Percentiles rank a stretch among this genome's conserved stretches.
These are phyloP conservation scores for Zoanthus gigantus DNA, from an alignment of 92 coral and sea anemone species.

Conservation along the genomic window DNA sequence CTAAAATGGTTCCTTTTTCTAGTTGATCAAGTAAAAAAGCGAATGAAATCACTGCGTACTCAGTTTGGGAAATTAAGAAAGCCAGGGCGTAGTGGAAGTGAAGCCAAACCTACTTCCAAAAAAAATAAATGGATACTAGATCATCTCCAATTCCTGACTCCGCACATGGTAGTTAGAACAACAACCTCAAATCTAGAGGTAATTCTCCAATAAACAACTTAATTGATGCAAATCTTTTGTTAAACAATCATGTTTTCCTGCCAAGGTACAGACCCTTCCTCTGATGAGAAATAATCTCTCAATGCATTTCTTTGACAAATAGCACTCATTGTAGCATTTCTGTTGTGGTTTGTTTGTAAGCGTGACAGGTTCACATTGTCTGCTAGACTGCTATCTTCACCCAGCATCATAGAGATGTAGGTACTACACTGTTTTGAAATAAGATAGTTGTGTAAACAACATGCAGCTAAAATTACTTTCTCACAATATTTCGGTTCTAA, in stretches of 20 bases:
- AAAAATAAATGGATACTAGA: constrained; percentile 16
- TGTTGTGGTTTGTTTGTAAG: background rate
- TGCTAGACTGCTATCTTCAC: constrained; percentile 8
- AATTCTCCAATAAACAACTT: constrained; percentile 3
- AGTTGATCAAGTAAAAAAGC: constrained; percentile 15
- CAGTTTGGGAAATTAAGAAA: constrained; percentile 7
- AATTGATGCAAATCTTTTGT: constrained; percentile 1
- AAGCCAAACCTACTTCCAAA: constrained; percentile 17
- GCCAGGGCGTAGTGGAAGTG: constrained; percentile 10
- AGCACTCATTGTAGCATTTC: constrained; percentile 5
- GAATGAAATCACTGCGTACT: background rate
- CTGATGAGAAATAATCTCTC: constrained; percentile 28
- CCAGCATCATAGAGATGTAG: constrained; percentile 6
- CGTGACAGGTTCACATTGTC: constrained; percentile 9
- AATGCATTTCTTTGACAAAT: constrained; percentile 4
- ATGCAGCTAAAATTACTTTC: constrained; percentile 19
- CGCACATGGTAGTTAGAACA: constrained; percentile 20
- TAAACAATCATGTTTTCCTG: constrained; percentile 27
- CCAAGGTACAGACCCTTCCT: constrained; percentile 22
- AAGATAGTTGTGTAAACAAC: constrained; percentile 31
- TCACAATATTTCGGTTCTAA: constrained; percentile 5
- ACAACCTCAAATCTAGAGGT: constrained; percentile 29
- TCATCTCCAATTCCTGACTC: constrained; percentile 32
- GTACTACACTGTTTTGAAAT: constrained; percentile 3
- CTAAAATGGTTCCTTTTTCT: constrained; percentile 5